Evolutionary conservation across 1,140 invertebrate genomes (phyloP), one percentile per base, ranked within the genome.

Genomic region (Drosophila santomea): DNA sequence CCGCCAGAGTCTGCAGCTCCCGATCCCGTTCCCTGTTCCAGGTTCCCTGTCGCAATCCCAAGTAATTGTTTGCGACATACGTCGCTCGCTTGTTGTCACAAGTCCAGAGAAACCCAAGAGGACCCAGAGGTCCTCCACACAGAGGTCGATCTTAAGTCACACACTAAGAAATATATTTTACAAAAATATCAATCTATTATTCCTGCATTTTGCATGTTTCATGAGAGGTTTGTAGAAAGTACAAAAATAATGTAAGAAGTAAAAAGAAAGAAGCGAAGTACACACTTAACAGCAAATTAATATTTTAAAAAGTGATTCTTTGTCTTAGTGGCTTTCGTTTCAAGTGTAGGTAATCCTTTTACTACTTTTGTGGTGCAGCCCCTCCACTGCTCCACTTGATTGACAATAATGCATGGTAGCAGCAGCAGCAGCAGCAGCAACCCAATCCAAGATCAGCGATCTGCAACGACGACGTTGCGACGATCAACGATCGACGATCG

Each of bases 21-120:
- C 28, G 12, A 54, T 54, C 55, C 44, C 41, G 51, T 45, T 72
- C 63, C 67, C 48, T 20, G 20, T 20, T 2, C 54, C 38, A 39
- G 56, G 38, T 73, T 60, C 68, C 50, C 72, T 44, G 85, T 80
- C 89, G 80, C 84, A 89, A 89, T 88, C 80, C 80, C 84, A 90
- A 90, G 85, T 90, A 90, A 90, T 90, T 90, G 86, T 90, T 90
- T 88, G 86, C 88, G 86, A 90, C 86, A 90, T 90, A 90, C 88
- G 79, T 90, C 79, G 81, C 79, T 82, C 86, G 86, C 86, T 86
- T 80, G 86, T 90, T 90, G 86, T 90, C 86, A 90, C 76, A 86
- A 82, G 28, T 23, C 45, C 20, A 69, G 59, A 51, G 48, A 35
- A 51, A 15, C 28, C 47, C 47, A 69, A 61, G 59, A 51, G 48